phyloP scores from a whole-genome alignment of 2,888 invertebrate species.

The Nineta flava region DNA sequence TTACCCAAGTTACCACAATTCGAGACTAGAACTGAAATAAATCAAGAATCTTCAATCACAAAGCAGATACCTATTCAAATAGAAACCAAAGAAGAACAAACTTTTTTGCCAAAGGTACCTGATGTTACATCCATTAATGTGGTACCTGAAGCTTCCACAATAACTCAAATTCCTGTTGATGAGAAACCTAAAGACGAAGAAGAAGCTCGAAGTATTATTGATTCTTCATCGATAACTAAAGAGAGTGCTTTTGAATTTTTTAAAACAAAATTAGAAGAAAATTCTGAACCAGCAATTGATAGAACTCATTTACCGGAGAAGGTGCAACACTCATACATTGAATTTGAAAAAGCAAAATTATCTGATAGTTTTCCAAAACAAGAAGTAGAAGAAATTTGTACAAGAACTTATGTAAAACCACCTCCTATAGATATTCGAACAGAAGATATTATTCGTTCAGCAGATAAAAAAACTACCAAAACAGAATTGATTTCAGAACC shows the following conservation, averaged over 20 bases:
- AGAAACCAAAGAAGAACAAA: too few species aligned
- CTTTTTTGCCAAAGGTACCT: too few species aligned
- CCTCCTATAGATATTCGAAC: not conserved
- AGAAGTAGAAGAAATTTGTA: not conserved
- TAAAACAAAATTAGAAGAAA: slow-evolving; percentile 39
- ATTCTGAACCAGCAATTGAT: slow-evolving; percentile 25
- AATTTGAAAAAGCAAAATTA: slow-evolving; percentile 26
- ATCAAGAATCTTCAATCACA: too few species aligned
- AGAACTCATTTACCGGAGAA: slow-evolving; percentile 20
- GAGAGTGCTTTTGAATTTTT: slow-evolving; percentile 50
- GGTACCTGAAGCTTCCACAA: not conserved
- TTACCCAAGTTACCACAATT: too few species aligned
- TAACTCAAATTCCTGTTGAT: not conserved
- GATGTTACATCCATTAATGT: too few species aligned
- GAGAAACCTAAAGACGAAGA: slow-evolving; percentile 1
- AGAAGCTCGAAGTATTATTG: slow-evolving; percentile 24
- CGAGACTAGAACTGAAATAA: too few species aligned
- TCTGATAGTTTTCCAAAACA: slow-evolving; percentile 8
- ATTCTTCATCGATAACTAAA: slow-evolving; percentile 42
- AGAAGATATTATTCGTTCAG: slow-evolving; percentile 15
- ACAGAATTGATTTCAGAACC: slow-evolving; percentile 16
- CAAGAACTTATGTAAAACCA: not conserved
- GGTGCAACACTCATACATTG: slow-evolving; percentile 26
- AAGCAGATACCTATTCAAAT: too few species aligned
- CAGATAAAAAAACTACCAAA: not conserved